phyloP scores from a whole-genome alignment of 2,888 invertebrate species.

The Tetragnatha montana region DNA sequence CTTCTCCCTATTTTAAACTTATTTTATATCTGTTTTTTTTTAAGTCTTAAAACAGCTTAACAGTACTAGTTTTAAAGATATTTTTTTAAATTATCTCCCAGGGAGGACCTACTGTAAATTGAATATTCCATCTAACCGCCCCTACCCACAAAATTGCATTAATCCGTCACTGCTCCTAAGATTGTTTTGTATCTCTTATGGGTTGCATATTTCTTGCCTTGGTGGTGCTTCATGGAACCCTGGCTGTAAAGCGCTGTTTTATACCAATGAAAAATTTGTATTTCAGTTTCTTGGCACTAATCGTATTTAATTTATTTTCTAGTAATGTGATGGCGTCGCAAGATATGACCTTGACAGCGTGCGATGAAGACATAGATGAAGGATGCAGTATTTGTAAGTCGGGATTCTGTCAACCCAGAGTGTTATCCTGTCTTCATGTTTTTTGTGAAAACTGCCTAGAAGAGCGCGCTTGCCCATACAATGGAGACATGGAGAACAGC shows the following conservation, averaged over 20 bases:
- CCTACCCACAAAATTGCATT: too few species aligned
- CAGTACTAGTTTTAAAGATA: too few species aligned
- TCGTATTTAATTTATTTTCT: background rate
- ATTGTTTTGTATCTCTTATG: too few species aligned
- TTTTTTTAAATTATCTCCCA: too few species aligned
- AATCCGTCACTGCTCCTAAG: too few species aligned
- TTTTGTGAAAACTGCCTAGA: conserved; percentile 95
- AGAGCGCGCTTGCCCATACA: conserved; percentile 80
- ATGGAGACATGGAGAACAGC: conserved; percentile 73
- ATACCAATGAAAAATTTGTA: background rate
- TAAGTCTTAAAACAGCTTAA: too few species aligned
- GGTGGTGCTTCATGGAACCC: background rate
- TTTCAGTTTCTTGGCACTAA: background rate
- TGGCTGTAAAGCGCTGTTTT: background rate
- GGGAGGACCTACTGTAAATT: too few species aligned
- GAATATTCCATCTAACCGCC: too few species aligned
- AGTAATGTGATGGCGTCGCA: conserved; percentile 66
- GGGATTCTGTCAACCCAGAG: conserved; percentile 80
- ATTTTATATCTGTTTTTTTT: too few species aligned
- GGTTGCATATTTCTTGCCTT: too few species aligned
- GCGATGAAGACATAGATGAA: conserved; percentile 54
- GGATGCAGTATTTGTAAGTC: conserved; percentile 60
- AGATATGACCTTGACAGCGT: conserved; percentile 55
- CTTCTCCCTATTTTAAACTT: too few species aligned
- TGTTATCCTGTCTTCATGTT: conserved; percentile 94